Evolutionary conservation across 1,140 invertebrate genomes (phyloP).

Genomic region (Lutraria rhynchaena): DNA sequence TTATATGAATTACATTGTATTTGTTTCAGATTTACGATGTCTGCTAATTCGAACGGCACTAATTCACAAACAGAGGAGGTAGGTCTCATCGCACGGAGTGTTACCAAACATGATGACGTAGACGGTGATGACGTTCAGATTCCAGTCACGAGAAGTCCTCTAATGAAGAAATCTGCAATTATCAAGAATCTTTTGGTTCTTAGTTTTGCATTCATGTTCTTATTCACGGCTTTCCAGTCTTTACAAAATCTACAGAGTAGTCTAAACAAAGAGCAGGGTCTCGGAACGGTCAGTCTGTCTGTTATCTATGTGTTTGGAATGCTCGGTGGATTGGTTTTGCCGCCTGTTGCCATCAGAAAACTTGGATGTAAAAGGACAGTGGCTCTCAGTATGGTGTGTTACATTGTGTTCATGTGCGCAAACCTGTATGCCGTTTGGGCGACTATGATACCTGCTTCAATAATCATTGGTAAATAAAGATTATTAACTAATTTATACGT

Average conservation of each 20-base stretch:
- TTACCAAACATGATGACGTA: too few species aligned
- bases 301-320: conserved; percentile 94
- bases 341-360: conserved; percentile 85
- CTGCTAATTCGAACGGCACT: too few species aligned
- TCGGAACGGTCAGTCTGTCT: conserved; percentile 84
- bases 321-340: conserved; percentile 95
- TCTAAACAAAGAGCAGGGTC: conserved; percentile 74
- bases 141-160: background rate
- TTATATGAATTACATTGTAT: too few species aligned
- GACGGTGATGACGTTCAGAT: too few species aligned
- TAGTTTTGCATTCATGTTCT: conserved; percentile 73
- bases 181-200: conserved; percentile 76
- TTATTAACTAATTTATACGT: too few species aligned
- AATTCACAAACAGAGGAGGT: too few species aligned
- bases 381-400: conserved; percentile 94
- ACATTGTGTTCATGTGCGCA: conserved; percentile 95
- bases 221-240: conserved; percentile 79
- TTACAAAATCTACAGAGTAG: conserved; percentile 77
- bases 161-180: conserved; percentile 64
- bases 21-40: too few species aligned
- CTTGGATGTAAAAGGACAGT: conserved; percentile 98
- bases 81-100: too few species aligned
- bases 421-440: conserved; percentile 90
- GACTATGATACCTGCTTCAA: conserved; percentile 94
- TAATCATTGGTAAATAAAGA: conserved; percentile 83